Evolutionary conservation across 23 tunicate species (phyloP), one percentile per base, ranked within the genome.

Genomic region (Styela clava): DNA sequence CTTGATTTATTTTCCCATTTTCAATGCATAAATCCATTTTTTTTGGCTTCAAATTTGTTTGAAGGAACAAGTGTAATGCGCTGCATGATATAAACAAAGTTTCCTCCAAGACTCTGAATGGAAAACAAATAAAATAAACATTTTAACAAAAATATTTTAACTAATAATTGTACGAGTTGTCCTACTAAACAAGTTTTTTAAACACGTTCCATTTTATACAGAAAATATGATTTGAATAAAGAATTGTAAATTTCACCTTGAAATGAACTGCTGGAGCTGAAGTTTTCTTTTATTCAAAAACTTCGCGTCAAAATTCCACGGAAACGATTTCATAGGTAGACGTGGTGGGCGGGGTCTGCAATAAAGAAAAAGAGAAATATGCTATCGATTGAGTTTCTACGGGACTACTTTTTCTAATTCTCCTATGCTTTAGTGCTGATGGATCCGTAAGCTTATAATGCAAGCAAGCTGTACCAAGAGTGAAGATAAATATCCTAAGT

Each of bases 21-120:
- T 85, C 73, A 21, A 86, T 78, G 68, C 87, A 52, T 29, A 61
- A 24, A 23, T 74, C 86, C 95, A 89, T 89, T 61, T 89, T 86
- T 73, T 65, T 52, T 1, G 74, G 83, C 24, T 64, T 83, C 69
- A 89, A 52, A 35, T 69, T 65, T 33, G 95, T 85, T 77, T 89
- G 95, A 0, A 89, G 95, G 74, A 89, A 89, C 19, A 89, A 83
- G 33, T 89, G 95, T 19, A 89, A 64, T 7, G 88, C 83, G 21
- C 83, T 26, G 64, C 69, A 69, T 35, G 95, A 85, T 2, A 89
- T 37, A 24, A 89, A 85, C 44, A 89, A 30, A 22, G 95, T 85
- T 52, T 89, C 89, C 25, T 51, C 31, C 1, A 89, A 82, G 7
- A 89, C 83, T 34, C 95, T 89, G 79, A 23, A 74, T 18, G 30